Base-by-base conservation (phyloP, 2,113 vertebrate species). In the Urocitellus parryii region DNA sequence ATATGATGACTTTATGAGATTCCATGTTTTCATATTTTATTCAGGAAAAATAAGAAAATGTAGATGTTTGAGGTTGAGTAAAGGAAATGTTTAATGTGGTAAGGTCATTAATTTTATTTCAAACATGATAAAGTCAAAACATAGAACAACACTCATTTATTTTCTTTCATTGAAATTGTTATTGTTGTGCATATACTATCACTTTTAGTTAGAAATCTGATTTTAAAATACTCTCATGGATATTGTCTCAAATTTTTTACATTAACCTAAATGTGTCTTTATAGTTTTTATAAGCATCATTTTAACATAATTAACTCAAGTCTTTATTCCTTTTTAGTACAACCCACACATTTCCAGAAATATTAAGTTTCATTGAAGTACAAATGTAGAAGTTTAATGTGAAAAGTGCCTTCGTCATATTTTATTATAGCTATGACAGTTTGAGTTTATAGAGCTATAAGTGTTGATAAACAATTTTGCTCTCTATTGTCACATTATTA, bases 141-240 rank as follows among this genome's bases (percentile, higher is more conserved):
- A 61, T 56, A 72, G 61, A 63, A 73, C 72, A 68, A 51, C n/a
- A 61, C 56, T 58, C 39, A 3, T 74, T 61, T 63, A 29, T 67
- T 67, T 25, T n/a, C 2, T 65, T 76, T 74, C 45, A 76, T 77
- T 29, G 53, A n/a, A 80, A 58, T 56, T 58, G 42, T 65, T 51
- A 20, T 39, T 56, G 8, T 87, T 92, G 20, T 34, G 67, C 1
- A 13, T 2, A 74, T n/a, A 4, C 1, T 42, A n/a, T 70, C 29
- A 73, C 17, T 83, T 73, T 91, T 85, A 73, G 34, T 22, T 85
- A 80, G 4, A 77, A 95, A 95, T 63, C 20, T 74, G n/a, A 79
- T 39, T 72, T 80, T 39, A 80, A 84, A 80, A 86, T 39, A 34
- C 56, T n/a, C 20, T 95, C 63, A 65, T 14, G 14, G 7, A 65